Evolutionary conservation across 2,888 invertebrate species (phyloP), one percentile per base, ranked within the genome.

Genomic region (Hypsopygia costalis): DNA sequence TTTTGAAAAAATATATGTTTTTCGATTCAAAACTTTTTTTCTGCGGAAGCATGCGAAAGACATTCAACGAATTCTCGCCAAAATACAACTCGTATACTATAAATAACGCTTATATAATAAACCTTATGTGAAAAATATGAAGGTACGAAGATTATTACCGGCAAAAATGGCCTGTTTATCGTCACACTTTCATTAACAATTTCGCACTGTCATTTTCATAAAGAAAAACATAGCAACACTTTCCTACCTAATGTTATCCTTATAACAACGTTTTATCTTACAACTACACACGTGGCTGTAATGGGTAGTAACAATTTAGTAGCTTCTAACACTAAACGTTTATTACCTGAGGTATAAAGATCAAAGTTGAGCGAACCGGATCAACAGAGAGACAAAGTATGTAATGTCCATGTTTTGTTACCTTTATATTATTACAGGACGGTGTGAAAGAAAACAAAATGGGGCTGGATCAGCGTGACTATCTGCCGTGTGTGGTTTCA

Each of bases 401-500:
- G 9, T 11, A 31, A 31, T 31, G 31, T 31, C 1, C 31, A 6
- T 31, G 31, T 11, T 31, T 31, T n/a, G n/a, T n/a, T 31, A 31
- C 3, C 11, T 31, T 11, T 6, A 1, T 71, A 58, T 69, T 71
- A 65, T 69, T 68, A 60, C 66, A 69, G 69, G 63, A 54, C 57
- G 51, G 31, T 31, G 31, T 33, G 33, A 59, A 64, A 60, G 57
- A 61, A 66, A 64, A 68, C 71, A 71, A 58, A 70, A 62, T 58
- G 61, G 56, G 61, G 22, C 36, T 11, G 38, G 33, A 39, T 39
- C 39, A 28, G 8, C 28, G 39, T 46, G 55, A 69, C 66, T 77
- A 76, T 64, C 69, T 51, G 49, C 52, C 53, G 55, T 54, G 58
- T 68, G 77, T 71, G 65, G 59, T 68, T 70, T 61, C 71, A 77